phyloP scores from a whole-genome alignment of 2,113 vertebrate genomes.

The Apistogramma diplotaenia region DNA sequence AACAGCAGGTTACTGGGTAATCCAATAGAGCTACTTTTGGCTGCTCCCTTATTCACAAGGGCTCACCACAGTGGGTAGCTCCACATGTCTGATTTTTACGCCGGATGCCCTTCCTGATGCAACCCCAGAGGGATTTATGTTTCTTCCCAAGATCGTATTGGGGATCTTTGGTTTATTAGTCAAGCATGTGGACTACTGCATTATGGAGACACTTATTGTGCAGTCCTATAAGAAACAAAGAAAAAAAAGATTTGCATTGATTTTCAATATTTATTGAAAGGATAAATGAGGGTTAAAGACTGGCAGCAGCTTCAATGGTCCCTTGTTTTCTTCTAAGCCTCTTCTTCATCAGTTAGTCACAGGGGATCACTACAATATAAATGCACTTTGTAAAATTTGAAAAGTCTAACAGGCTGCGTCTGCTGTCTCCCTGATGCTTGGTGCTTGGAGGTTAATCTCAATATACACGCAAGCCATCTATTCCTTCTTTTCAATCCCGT shows the following conservation, averaged over 20 bases:
- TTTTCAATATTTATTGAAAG: background rate
- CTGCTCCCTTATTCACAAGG: background rate
- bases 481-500: background rate
- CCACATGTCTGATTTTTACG: background rate
- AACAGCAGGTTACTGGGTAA: background rate
- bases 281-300: background rate
- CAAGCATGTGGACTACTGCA: background rate
- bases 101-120: background rate
- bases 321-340: background rate
- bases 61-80: background rate
- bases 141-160: background rate
- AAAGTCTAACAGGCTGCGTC: background rate
- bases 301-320: background rate
- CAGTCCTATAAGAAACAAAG: background rate
- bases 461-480: conserved; percentile 40
- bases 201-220: background rate
- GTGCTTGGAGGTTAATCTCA: conserved; percentile 43
- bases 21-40: background rate
- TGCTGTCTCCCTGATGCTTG: conserved; percentile 1
- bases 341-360: background rate
- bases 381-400: background rate
- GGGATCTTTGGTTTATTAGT: background rate
- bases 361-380: background rate
- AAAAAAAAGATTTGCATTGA: background rate
- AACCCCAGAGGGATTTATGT: background rate